Evolutionary conservation across 1,140 invertebrate genomes (phyloP), one percentile per base, ranked within the genome.

Genomic region (Micrasema longulum): DNA sequence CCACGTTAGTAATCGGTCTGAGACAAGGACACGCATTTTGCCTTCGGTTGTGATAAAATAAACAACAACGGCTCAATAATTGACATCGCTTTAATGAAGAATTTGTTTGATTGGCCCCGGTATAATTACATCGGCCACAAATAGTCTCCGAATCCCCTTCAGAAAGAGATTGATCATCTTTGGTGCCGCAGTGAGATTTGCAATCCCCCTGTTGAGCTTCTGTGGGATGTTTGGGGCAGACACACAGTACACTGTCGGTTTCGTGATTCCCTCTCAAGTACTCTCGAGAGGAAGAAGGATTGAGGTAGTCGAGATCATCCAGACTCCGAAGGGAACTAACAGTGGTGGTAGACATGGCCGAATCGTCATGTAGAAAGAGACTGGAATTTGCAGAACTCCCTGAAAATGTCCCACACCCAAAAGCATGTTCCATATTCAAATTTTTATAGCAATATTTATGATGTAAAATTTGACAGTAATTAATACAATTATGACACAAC

Each of bases 301-400:
- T 76, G 3, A 76, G 31, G 35, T 35, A 80, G 52, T 88, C 87
- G 35, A 88, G 73, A 77, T 90, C 89, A 77, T 90, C 90, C 20
- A 89, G 80, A 10, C 87, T 88, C 35, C 89, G 82, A 38, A 90
- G 78, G 2, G 89, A 89, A 78, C 84, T 84, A 7, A 84, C 81
- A 11, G 84, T 83, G 1, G 85, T 85, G 6, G 84, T 83, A 1
- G 84, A 85, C 20, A 84, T 75, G 77, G 76, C 85, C 73, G 66
- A 85, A 76, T 85, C 87, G 73, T 89, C 87, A 3, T 88, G 78
- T 0, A 90, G 80, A 76, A 90, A 87, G 2, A 88, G 77, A 68
- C 87, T 88, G 12, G 85, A 87, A 0, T 89, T 88, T 14, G 89
- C 89, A 7, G 87, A 88, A 50, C 85, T 87, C 70, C 86, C 87